phyloP scores from a whole-genome alignment of 1,140 invertebrate species.

The Mizuhopecten yessoensis region DNA sequence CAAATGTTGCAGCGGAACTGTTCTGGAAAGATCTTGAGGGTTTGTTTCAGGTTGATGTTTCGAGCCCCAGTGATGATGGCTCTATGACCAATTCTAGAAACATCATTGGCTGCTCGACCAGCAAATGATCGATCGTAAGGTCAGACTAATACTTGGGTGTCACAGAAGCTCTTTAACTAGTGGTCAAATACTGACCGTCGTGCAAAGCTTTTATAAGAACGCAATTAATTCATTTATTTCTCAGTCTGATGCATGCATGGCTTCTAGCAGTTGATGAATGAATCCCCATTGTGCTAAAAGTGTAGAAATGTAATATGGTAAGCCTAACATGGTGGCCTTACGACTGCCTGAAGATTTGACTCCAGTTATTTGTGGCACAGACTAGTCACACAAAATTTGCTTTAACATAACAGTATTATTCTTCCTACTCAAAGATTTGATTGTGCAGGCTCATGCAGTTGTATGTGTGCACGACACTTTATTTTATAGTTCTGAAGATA shows the following conservation, averaged over 20 bases:
- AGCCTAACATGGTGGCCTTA: no score
- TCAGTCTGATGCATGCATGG: not conserved
- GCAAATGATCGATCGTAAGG: not conserved
- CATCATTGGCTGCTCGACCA: not conserved
- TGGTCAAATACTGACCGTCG: not conserved
- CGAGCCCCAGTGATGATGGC: not conserved
- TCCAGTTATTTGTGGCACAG: no score
- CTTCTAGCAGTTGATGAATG: not conserved
- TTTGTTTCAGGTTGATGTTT: not conserved
- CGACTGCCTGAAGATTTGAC: no score
- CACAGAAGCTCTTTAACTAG: not conserved
- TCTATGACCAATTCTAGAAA: not conserved
- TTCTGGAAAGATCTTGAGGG: not conserved
- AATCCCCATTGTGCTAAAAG: not conserved
- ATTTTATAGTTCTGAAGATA: no score
- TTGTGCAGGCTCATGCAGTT: no score
- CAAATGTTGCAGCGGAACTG: not conserved
- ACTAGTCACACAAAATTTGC: no score
- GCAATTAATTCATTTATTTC: not conserved
- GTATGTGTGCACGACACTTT: no score
- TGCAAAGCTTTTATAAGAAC: slow-evolving; percentile 1
- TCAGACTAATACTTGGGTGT: not conserved
- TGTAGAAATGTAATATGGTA: no score
- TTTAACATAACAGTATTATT: no score
- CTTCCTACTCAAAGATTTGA: no score